Percentiles rank a stretch among this genome's conserved stretches.
Evolutionary conservation across 2,888 invertebrate species (phyloP).

Genomic region (Luperina testacea): DNA sequence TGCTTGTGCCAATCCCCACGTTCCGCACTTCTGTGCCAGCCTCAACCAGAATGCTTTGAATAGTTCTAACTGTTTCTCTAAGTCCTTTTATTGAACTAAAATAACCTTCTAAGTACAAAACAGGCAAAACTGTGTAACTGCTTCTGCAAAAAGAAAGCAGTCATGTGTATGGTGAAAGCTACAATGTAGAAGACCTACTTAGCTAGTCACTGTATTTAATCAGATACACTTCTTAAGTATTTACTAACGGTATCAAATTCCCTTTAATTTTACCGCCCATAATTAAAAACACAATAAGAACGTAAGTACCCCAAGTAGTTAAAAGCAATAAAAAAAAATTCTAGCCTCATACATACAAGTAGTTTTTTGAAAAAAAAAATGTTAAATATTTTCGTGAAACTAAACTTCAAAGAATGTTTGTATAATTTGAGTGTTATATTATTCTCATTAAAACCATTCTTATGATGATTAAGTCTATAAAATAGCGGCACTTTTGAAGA

Average conservation of each 20-base stretch:
- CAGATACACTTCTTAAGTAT: neutral
- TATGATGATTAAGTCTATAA: conserved; percentile 30
- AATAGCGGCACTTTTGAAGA: conserved; percentile 28
- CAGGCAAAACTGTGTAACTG: neutral
- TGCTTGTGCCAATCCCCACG: neutral
- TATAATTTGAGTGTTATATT: conserved; percentile 4
- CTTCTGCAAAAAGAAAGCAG: neutral
- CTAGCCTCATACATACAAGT: conserved; percentile 12
- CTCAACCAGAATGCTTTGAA: neutral
- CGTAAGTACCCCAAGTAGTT: neutral
- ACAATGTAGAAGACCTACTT: neutral
- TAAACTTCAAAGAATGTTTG: conserved; percentile 25
- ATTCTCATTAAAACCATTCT: conserved; percentile 23
- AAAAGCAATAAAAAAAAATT: conserved; percentile 13
- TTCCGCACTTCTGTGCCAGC: neutral
- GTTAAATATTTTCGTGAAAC: neutral
- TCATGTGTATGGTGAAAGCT: conserved; percentile 1
- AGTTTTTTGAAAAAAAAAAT: neutral
- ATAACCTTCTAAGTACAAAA: neutral
- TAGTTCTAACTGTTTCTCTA: neutral
- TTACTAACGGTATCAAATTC: conserved; percentile 4
- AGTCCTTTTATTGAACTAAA: neutral
- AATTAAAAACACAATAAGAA: neutral
- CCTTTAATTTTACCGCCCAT: conserved; percentile 27
- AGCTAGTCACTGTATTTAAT: conserved; percentile 1